phyloP scores from a whole-genome alignment of 2,888 invertebrate genomes.

The Drosophila mettleri region DNA sequence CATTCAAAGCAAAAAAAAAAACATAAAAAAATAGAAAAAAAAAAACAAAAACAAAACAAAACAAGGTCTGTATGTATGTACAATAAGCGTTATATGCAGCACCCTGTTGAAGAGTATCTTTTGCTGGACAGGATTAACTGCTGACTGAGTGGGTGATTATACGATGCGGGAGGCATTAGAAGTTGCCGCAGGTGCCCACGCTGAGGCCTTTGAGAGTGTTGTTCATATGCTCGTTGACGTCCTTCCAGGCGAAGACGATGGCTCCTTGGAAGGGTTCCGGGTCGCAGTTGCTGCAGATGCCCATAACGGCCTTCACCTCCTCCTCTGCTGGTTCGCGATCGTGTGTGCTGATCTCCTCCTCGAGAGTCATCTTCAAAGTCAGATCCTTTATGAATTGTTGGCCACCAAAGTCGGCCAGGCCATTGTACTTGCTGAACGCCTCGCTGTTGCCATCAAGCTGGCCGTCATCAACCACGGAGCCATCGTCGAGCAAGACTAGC shows the following conservation, averaged over 20 bases:
- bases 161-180: conserved; percentile 58
- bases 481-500: conserved; percentile 88
- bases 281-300: conserved; percentile 90
- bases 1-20: conserved; percentile 33
- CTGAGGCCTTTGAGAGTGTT: conserved; percentile 83
- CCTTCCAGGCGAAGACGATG: conserved; percentile 91
- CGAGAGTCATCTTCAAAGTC: conserved; percentile 83
- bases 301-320: conserved; percentile 92
- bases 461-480: conserved; percentile 88
- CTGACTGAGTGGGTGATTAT: not conserved
- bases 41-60: conserved; percentile 29
- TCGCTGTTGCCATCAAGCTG: conserved; percentile 83
- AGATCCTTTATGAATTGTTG: conserved; percentile 88
- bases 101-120: conserved; percentile 11
- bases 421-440: conserved; percentile 83
- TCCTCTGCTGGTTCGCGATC: conserved; percentile 93
- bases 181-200: conserved; percentile 84
- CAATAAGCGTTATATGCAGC: conserved; percentile 43
- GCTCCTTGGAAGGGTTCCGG: conserved; percentile 93
- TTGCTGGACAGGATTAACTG: conserved; percentile 12
- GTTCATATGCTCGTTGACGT: conserved; percentile 82
- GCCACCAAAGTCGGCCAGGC: conserved; percentile 90
- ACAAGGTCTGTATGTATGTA: conserved; percentile 17
- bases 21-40: conserved; percentile 35
- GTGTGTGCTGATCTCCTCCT: conserved; percentile 86